Percentiles rank a stretch among this genome's conserved stretches.
phyloP scores from a whole-genome alignment of 2,888 invertebrate genomes.

The Tryphoninae sp. region DNA sequence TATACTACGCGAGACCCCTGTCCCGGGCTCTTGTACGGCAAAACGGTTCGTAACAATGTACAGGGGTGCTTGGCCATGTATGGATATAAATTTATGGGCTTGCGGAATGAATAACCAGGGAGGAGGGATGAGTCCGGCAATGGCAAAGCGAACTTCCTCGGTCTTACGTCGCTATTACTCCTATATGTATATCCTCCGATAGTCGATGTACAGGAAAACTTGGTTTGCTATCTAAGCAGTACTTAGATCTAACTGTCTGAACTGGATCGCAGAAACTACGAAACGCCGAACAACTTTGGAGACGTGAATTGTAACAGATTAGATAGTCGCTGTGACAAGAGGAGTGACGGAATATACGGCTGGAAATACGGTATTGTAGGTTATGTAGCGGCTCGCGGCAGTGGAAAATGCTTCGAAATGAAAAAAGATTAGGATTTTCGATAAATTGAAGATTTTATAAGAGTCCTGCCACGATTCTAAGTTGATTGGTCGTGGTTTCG shows the following conservation, averaged over 20 bases:
- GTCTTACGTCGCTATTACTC: background rate
- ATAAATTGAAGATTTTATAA: no score
- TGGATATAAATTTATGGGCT: constrained; percentile 56
- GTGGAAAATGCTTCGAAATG: no score
- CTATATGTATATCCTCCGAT: background rate
- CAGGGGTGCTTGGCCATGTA: constrained; percentile 27
- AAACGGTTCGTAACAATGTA: constrained; percentile 47
- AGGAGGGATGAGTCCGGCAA: constrained; percentile 28
- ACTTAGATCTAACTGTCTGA: background rate
- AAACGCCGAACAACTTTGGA: background rate
- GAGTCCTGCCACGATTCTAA: no score
- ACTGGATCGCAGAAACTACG: constrained; percentile 17
- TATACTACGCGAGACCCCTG: constrained; percentile 24
- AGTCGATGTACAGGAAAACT: constrained; percentile 27
- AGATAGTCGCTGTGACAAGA: background rate
- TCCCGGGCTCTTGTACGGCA: constrained; percentile 26
- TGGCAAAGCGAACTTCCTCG: constrained; percentile 42
- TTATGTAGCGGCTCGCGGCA: no score
- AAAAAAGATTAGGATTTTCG: no score
- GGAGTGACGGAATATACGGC: no score
- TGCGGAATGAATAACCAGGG: constrained; percentile 58
- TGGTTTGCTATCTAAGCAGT: constrained; percentile 13
- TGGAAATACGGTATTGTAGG: no score
- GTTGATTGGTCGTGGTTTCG: no score
- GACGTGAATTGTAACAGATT: background rate